phyloP scores from a whole-genome alignment of 2,888 invertebrate species.

The Drosophila meridiana region DNA sequence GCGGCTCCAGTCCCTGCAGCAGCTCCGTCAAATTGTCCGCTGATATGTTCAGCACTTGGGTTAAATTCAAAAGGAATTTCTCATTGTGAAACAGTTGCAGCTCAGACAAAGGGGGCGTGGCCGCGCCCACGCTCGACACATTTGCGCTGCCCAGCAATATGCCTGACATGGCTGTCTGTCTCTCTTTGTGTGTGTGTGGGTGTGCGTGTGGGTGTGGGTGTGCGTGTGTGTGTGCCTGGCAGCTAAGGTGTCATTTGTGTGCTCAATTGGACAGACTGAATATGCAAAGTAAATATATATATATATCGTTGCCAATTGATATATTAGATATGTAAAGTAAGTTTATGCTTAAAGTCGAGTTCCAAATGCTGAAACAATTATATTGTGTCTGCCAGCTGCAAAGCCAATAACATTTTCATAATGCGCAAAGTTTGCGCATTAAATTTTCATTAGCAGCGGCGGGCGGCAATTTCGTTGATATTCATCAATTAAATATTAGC shows the following conservation, averaged over 20 bases:
- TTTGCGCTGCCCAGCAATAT: conserved; percentile 57
- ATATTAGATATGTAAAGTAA: conserved; percentile 15
- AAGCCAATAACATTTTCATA: conserved; percentile 43
- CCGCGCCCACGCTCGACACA: conserved; percentile 29
- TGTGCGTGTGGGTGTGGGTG: conserved; percentile 1
- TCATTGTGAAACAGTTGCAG: conserved; percentile 74
- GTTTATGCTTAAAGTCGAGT: conserved; percentile 12
- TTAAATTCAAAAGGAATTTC: conserved; percentile 82
- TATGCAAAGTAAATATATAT: conserved; percentile 12
- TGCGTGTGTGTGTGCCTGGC: conserved; percentile 6
- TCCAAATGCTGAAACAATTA: background rate
- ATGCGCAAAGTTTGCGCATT: conserved; percentile 61
- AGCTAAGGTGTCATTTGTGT: conserved; percentile 46
- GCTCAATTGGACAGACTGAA: conserved; percentile 23
- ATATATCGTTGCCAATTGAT: conserved; percentile 16
- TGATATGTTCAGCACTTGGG: conserved; percentile 82
- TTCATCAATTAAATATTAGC: conserved; percentile 49
- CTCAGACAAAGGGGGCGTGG: conserved; percentile 50
- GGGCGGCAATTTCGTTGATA: conserved; percentile 20
- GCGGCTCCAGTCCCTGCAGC: conserved; percentile 56
- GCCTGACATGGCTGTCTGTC: conserved; percentile 44
- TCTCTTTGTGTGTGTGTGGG: conserved; percentile 5
- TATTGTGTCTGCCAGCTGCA: conserved; percentile 7
- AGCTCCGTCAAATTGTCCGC: conserved; percentile 80
- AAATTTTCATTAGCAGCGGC: conserved; percentile 49